Conservation (phyloP, 2,113 vertebrate species). For the Spheniscus mendiculus region DNA sequence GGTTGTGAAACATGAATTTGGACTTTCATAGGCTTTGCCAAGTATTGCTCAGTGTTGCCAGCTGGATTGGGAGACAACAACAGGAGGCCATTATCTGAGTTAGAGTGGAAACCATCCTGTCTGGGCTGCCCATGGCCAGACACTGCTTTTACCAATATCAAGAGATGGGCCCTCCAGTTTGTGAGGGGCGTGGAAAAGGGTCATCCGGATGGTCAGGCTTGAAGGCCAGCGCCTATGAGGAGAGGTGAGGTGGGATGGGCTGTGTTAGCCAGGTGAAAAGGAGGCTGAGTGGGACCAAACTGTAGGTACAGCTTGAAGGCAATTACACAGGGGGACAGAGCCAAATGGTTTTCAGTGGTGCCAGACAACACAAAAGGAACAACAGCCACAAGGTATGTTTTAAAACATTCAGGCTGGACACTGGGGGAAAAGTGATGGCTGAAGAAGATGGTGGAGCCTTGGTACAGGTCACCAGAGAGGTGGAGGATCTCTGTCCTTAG, state of each 20-base stretch:
- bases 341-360: background rate
- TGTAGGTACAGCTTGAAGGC: background rate
- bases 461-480: background rate
- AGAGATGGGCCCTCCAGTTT: background rate
- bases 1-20: background rate
- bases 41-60: background rate
- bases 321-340: background rate
- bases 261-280: background rate
- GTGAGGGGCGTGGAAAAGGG: background rate
- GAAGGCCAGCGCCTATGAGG: background rate
- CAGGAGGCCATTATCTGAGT: background rate
- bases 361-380: background rate
- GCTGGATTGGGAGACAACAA: background rate
- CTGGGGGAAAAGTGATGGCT: background rate
- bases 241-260: background rate
- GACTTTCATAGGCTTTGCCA: background rate
- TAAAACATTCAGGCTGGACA: background rate
- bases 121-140: background rate
- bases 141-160: background rate
- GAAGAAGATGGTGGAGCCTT: background rate
- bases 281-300: background rate
- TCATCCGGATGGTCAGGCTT: background rate
- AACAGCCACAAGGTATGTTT: background rate
- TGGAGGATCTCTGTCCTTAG: background rate
- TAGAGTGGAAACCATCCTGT: background rate